Evolutionary conservation across 2,797 vertebrate species (phyloP), one percentile per base, ranked within the genome.

Genomic region (Saxicola maurus): DNA sequence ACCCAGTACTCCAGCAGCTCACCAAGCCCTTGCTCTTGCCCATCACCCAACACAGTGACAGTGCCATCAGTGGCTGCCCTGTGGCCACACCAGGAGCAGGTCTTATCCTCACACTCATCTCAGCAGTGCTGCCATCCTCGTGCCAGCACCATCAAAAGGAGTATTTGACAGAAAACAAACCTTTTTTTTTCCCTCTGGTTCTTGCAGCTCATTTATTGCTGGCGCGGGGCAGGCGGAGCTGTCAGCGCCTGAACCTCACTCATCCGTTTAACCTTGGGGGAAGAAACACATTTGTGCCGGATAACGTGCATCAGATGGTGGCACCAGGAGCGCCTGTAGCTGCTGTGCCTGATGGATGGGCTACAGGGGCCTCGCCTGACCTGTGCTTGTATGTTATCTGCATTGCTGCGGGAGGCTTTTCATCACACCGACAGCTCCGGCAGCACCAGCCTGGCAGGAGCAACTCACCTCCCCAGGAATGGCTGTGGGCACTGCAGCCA

Each of bases 311-410:
- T 71, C 75, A 94, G 93, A 91, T 93, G 96, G 94, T 90, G 95
- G 95, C 94, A 87, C 67, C 2, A 57, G 88, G 69, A 94, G 91
- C 53, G 82, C 94, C 91, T 56, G 95, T 81, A 67, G 89, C 94
- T 83, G 94, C 87, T 6, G 30, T 0, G 80, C 79, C 96, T 97
- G 97, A 97, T 97, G 97, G 97, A 97, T 97, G 97, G 94, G 96
- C 94, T 95, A 97, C 97, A 97, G 10, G 82, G 95, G 94, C 93
- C 95, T 94, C 67, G 84, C 90, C 86, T 95, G 97, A 97, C 97
- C 97, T 95, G 95, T 95, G 94, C 96, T 96, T 97, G 96, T 97
- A 97, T 66, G 89, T 97, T 97, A 97, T 98, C 97, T 97, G 96
- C 95, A 91, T 68, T 71, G 94, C 95, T 93, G 95, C 76, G 62